Base-by-base conservation (phyloP, 1,140 invertebrate genomes). In the Araneus ventricosus region DNA sequence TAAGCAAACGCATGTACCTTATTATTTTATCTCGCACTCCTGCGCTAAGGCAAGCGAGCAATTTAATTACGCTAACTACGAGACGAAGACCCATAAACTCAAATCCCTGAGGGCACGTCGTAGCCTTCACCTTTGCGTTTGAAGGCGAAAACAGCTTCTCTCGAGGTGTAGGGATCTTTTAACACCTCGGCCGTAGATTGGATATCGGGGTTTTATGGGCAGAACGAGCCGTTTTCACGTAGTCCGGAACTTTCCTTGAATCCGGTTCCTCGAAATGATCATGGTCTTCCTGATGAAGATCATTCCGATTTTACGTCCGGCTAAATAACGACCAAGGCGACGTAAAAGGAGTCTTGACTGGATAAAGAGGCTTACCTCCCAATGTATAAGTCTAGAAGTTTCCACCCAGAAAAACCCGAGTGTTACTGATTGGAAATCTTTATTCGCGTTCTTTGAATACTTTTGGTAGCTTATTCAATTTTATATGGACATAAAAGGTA, bases 21-120 rank as follows among this genome's bases (percentile, higher is more conserved):
- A 45, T 45, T 75, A 75, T 75, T 75, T 75, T 75, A 75, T 75
- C 70, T 75, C 10, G 24, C 30, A 57, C 84, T 14, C 24, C 34
- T 37, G 10, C 22, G n/a, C 39, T 37, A 39, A 37, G 45, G 88
- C 88, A 27, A 67, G 34, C 61, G 61, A 88, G 45, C 88, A 89
- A 89, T 89, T 89, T 89, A 89, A 89, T 89, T 89, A 89, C 88
- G 88, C 88, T 89, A 89, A 89, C 88, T 89, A 89, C 88, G 41
- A 67, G 88, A 45, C 88, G 67, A 75, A 89, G 45, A 79, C 39
- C 70, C 88, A 79, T 89, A 89, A 89, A 89, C 67, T 34, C 1
- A 52, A 89, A 67, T 79, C 88, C 88, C 88, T 27, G 4, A 10
- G 41, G 88, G 61, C 70, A 57, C 59, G 30, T 41, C 34, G 37